Conservation (phyloP, 2,113 vertebrate species). For the Corythornis cristatus region DNA sequence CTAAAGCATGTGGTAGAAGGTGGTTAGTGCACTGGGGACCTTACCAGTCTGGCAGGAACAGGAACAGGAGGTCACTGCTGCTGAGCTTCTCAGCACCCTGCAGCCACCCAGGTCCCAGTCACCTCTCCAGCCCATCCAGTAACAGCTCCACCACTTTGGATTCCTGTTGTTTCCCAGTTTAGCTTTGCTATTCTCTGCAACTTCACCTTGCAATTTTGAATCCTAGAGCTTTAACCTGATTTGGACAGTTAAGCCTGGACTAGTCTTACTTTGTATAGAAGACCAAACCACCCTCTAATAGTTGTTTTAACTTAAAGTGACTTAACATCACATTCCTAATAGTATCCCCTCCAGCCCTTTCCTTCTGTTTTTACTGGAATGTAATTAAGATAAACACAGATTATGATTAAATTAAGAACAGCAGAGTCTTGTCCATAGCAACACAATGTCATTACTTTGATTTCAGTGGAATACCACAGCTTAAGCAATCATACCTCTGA, state of each 20-base stretch:
- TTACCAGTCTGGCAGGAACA: not conserved
- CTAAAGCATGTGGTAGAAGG: not conserved
- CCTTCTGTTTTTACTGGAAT: not conserved
- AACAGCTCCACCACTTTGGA: not conserved
- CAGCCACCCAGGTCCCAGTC: not conserved
- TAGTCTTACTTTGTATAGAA: not conserved
- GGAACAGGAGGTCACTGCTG: not conserved
- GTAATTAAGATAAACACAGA: not conserved
- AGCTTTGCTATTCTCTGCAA: not conserved
- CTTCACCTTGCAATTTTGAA: not conserved
- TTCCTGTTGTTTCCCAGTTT: not conserved
- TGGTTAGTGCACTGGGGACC: not conserved
- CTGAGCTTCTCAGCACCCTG: not conserved
- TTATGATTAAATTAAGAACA: not conserved
- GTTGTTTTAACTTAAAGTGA: not conserved
- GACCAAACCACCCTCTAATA: not conserved
- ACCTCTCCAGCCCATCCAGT: not conserved
- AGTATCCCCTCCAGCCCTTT: not conserved
- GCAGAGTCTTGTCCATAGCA: not conserved
- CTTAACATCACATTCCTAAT: not conserved
- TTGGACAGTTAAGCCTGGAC: not conserved
- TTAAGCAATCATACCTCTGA: not conserved
- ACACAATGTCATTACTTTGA: not conserved
- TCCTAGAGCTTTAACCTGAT: not conserved
- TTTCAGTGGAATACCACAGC: not conserved